Base-by-base conservation (phyloP, 2,113 vertebrate genomes). In the Calonectris borealis region DNA sequence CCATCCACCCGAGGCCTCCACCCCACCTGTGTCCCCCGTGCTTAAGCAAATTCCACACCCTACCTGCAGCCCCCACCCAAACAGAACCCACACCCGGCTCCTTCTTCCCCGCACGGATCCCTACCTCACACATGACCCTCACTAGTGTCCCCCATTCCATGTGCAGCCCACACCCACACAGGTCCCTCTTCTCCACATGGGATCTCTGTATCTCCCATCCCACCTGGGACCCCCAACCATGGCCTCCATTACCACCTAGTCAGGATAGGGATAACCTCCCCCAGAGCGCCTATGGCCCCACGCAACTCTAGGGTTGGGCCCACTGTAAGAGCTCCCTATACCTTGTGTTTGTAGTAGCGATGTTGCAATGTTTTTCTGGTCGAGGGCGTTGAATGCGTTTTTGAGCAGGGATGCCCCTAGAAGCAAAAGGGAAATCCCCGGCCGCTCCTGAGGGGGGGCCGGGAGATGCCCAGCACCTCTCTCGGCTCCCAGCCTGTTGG, bases 241-340 rank as follows among this genome's bases (percentile, higher is more conserved):
- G 17, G 7, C 2, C 51, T 70, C 20, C 0, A 0, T 51, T 54
- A 8, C 6, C 0, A 10, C 49, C 6, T 26, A 29, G 7, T 71
- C 21, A 42, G 11, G 21, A 12, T 9, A 49, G 22, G 18, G 5
- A 13, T 64, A 16, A 24, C 40, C 11, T 36, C 86, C 21, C 13
- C 9, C 16, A 34, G 38, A 13, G 32, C 22, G 9, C 26, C 6
- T 13, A 0, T 16, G 31, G n/a, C 16, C 18, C 26, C 1, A 0
- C 0, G 0, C 4, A 38, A 11, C 36, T 54, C 38, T 34, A 52
- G 36, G 10, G 26, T 3, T 88, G 60, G 18, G 51, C 16, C 5
- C 6, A 1, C 34, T 36, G 10, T 24, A 36, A 79, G n/a, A 55
- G n/a, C 31, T 87, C 11, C 19, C 65, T 2, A 0, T 58, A 4